Evolutionary conservation across 2,797 vertebrate species (phyloP).

Genomic region (Aselliscus stoliczkanus): DNA sequence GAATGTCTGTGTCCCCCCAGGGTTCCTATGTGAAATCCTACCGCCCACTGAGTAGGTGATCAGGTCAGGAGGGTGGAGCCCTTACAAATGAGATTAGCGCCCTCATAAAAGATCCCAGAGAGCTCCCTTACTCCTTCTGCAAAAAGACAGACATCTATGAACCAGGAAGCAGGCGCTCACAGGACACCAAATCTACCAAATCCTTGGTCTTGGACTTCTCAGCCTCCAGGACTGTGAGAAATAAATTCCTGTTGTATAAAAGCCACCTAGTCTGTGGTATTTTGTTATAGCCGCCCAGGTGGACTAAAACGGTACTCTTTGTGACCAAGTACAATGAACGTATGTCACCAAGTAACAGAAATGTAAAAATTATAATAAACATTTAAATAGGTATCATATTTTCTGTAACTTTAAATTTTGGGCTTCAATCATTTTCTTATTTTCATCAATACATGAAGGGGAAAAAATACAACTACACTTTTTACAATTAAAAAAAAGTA

Average conservation of each 20-base stretch:
- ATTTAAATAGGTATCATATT: not conserved
- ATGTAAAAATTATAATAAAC: conserved; percentile 5
- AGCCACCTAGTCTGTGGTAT: not conserved
- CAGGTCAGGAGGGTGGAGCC: not conserved
- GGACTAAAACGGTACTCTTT: not conserved
- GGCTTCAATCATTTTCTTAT: not conserved
- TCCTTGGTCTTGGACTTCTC: not conserved
- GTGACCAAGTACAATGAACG: not conserved
- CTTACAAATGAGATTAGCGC: not conserved
- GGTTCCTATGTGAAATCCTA: not conserved
- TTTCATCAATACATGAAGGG: not conserved
- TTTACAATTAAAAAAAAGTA: not conserved
- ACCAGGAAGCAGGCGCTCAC: not conserved
- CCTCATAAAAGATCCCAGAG: not conserved
- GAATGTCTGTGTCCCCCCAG: not conserved
- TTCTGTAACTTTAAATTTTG: not conserved
- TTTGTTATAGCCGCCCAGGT: not conserved
- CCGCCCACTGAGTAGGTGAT: not conserved
- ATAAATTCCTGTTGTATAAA: not conserved
- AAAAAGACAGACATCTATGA: not conserved
- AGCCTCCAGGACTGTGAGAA: not conserved
- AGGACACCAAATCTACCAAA: not conserved
- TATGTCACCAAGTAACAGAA: conserved; percentile 13
- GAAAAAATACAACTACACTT: not conserved
- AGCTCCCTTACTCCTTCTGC: not conserved